Evolutionary conservation across 2,888 invertebrate genomes (phyloP), one percentile per base, ranked within the genome.

Genomic region (Yponomeuta plumbellus): DNA sequence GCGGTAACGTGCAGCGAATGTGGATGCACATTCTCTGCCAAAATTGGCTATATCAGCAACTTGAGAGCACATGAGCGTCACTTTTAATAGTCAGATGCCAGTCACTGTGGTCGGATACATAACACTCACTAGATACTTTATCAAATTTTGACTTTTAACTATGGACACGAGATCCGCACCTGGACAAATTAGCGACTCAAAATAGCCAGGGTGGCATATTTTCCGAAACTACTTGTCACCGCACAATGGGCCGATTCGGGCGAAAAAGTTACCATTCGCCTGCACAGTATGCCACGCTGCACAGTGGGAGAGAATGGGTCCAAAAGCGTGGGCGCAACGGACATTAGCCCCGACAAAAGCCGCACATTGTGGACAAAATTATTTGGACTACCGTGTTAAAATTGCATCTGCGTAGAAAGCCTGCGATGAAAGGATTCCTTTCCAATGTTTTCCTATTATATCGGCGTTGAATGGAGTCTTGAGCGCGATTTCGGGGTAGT

Each of bases 161-260:
- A n/a, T n/a, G n/a, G n/a, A n/a, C n/a, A n/a, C n/a, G n/a, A 39
- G 84, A 61, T 89, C 4, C 87, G 66, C 44, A 76, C 75, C 90
- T 85, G 88, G 67, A 23, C 76, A 84, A 84, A 87, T 88, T 88
- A 87, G 86, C 83, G 78, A 80, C 79, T 80, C 80, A 79, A 80
- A 83, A 11, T 52, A 52, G 20, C 56, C 89, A 82, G 89, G 86
- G 88, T 88, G 88, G 89, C 83, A 87, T 83, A 85, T 83, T 84
- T 84, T 80, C 78, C 71, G 80, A 84, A 80, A 79, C 80, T 85
- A 87, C 87, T 87, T 88, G 86, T 87, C 84, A 76, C 72, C 69
- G 69, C 71, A 88, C 86, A 90, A 89, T 80, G 79, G 73, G 71
- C 66, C 79, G 72, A 80, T 80, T 80, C 79, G 74, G 74, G 81